Base-by-base conservation (phyloP, 2,888 invertebrate species). In the Desoria tigrina region DNA sequence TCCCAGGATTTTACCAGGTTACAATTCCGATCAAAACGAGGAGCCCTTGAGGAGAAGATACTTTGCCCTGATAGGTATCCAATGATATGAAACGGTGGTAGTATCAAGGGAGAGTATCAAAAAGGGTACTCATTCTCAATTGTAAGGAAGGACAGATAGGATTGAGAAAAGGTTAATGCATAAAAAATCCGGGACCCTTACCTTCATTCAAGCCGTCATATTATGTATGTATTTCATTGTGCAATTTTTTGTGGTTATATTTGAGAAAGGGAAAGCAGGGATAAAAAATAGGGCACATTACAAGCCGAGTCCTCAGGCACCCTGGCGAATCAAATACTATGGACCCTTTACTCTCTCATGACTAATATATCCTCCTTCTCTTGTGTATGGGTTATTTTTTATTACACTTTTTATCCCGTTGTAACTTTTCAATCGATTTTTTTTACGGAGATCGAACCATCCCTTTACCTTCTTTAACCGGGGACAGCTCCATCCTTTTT, bases 161-260 rank as follows among this genome's bases (percentile, higher is more conserved):
- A 37, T 57, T 51, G 51, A 51, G 57, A 57, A 39, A 55, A 57
- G 57, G 42, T 42, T 57, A 57, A 57, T 57, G 57, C 57, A 57
- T 57, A 57, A 57, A 57, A 57, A 57, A 42, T 39, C 21, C 42
- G 61, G 61, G 57, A 65, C 58, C 66, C 62, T 62, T 66, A 39
- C 49, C 60, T 55, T 42, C 65, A 61, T 16, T 51, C 28, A 50
- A 32, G 11, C 6, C 32, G 4, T 11, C 32, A 32, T 32, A 32
- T 32, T 32, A 32, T 54, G 45, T 39, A 57, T 21, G 61, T 51
- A 60, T 61, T 68, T 70, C 32, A 32, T 32, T 73, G 64, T 74
- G 72, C 71, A 71, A 70, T 74, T 74, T 74, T 74, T 74, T 74
- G 74, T 73, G 74, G 72, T 71, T 68, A 64, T 70, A 68, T 70